A percentile compares a stretch with the other conserved stretches of the same genome.
These are phyloP conservation scores for Darevskia nairensis DNA, from an alignment of 2,797 vertebrate genomes.

Conservation along the genomic window DNA sequence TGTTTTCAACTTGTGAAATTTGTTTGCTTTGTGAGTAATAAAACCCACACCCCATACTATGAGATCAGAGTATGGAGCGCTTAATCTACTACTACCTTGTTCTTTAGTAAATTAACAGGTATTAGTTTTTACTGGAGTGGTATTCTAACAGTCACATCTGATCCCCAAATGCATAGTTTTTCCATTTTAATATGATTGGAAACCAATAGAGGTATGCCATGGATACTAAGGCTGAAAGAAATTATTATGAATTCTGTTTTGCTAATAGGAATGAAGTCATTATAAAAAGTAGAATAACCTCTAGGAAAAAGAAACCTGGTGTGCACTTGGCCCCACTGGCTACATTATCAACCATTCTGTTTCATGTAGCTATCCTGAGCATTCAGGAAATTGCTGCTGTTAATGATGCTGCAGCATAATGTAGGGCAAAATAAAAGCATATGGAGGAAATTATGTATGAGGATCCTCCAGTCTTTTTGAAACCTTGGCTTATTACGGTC, in stretches of 20 bases:
- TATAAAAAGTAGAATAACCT: slow-evolving; percentile 14
- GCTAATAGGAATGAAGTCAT: slow-evolving; percentile 23
- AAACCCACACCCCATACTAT: not conserved
- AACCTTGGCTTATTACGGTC: slow-evolving; percentile 27
- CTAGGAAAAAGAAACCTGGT: not conserved
- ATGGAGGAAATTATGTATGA: not conserved
- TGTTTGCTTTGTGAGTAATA: slow-evolving; percentile 11
- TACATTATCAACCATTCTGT: slow-evolving; percentile 21
- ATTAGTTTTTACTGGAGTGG: slow-evolving; percentile 30
- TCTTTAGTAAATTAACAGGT: slow-evolving; percentile 1
- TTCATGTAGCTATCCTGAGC: slow-evolving; percentile 18
- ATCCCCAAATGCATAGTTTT: not conserved
- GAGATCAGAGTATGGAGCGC: not conserved
- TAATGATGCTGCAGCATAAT: slow-evolving; percentile 14
- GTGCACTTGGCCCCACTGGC: not conserved
- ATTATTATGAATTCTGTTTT: not conserved
- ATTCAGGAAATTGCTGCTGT: not conserved
- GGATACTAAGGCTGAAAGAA: slow-evolving; percentile 10
- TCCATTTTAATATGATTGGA: slow-evolving; percentile 17
- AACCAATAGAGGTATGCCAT: not conserved
- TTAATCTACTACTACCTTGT: slow-evolving; percentile 31
- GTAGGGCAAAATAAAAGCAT: slow-evolving; percentile 13
- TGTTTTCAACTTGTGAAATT: not conserved
- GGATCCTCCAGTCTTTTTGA: slow-evolving; percentile 1
- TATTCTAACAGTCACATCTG: not conserved